Conservation (phyloP, 2,113 vertebrate species). For the Picathartes gymnocephalus region DNA sequence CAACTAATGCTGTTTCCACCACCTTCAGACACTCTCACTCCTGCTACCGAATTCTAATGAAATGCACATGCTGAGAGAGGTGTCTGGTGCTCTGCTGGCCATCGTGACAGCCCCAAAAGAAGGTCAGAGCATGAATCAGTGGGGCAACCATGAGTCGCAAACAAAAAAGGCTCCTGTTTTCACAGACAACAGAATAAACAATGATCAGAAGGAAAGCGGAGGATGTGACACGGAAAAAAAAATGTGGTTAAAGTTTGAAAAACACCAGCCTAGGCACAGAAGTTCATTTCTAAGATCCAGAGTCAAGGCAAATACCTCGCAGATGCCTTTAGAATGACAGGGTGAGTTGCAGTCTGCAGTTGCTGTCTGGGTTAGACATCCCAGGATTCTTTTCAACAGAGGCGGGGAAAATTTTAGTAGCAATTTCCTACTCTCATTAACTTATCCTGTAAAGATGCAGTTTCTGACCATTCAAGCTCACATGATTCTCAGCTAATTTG, state of each 20-base stretch:
- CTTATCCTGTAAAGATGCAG: background rate
- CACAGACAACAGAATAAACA: slow-evolving; percentile 47
- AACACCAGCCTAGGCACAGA: slow-evolving; percentile 56
- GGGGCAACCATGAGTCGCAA: background rate
- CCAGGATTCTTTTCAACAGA: slow-evolving; percentile 54
- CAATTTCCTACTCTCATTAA: slow-evolving; percentile 46
- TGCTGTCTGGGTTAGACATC: slow-evolving; percentile 54
- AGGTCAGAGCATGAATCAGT: slow-evolving; percentile 57
- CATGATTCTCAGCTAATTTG: slow-evolving; percentile 9
- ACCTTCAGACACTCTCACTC: slow-evolving; percentile 51
- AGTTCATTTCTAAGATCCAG: slow-evolving; percentile 47
- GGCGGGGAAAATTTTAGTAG: slow-evolving; percentile 40
- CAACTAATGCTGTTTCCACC: slow-evolving; percentile 54
- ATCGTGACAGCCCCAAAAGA: background rate
- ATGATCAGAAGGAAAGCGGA: slow-evolving; percentile 53
- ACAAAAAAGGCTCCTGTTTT: slow-evolving; percentile 58
- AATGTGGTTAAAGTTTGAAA: slow-evolving; percentile 56
- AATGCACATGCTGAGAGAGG: slow-evolving; percentile 12
- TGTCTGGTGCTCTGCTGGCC: slow-evolving; percentile 29
- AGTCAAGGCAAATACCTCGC: slow-evolving; percentile 52
- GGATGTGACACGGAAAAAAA: slow-evolving; percentile 45
- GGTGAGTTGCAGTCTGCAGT: slow-evolving; percentile 46
- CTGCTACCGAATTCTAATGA: slow-evolving; percentile 21
- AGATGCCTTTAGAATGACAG: slow-evolving; percentile 62
- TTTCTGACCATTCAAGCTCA: background rate